phyloP scores from a whole-genome alignment of 2,797 vertebrate species.

The Galago senegalensis region DNA sequence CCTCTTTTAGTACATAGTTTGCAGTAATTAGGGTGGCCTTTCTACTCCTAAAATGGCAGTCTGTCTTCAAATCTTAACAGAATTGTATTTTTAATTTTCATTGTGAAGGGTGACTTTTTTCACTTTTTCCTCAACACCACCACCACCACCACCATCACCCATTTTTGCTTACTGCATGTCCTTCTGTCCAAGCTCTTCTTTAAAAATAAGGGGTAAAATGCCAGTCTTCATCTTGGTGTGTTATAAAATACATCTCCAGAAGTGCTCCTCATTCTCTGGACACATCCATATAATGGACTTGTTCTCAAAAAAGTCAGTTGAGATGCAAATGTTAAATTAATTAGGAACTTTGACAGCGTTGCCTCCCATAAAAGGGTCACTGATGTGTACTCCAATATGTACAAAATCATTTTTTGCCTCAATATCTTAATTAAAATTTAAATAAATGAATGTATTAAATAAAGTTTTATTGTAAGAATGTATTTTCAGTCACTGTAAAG shows the following conservation, averaged over 20 bases:
- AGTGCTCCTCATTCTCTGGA: not conserved
- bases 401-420: conserved; percentile 26
- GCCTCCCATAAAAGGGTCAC: not conserved
- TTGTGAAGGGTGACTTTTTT: not conserved
- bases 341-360: not conserved
- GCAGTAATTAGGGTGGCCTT: not conserved
- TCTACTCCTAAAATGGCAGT: not conserved
- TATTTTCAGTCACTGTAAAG: not conserved
- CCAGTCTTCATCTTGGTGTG: not conserved
- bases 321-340: conserved; percentile 41
- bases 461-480: conserved; percentile 8
- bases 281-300: not conserved
- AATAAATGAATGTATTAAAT: not conserved
- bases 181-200: not conserved
- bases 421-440: conserved; percentile 56
- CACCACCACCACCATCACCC: not conserved
- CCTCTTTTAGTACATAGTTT: not conserved
- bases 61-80: not conserved
- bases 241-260: not conserved
- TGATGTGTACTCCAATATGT: not conserved
- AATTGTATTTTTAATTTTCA: not conserved
- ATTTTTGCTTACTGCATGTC: not conserved
- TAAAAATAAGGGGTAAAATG: conserved; percentile 17
- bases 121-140: not conserved
- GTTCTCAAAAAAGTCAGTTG: not conserved